Base-by-base conservation (phyloP, 2,888 invertebrate genomes). In the Erannis defoliaria region DNA sequence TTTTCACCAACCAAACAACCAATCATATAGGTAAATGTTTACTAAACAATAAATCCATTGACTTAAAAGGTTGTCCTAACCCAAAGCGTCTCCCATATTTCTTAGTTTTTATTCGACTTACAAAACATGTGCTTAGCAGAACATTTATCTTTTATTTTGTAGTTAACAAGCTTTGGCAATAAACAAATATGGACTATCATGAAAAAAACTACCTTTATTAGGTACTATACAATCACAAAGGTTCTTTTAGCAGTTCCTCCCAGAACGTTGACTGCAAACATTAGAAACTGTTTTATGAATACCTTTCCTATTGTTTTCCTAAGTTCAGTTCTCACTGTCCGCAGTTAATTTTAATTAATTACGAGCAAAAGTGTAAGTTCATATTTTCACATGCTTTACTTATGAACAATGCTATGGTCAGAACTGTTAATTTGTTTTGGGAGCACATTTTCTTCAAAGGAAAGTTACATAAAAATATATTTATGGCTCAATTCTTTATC, bases 371-470 rank as follows among this genome's bases (percentile, higher is more conserved):
- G 80, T 83, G 81, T 80, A 73, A 76, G 73, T 74, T 68, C 70
- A 66, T 68, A 73, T 66, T 66, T 87, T 91, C 91, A 72, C 91
- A 92, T 89, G 89, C 85, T 87, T 86, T 89, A 89, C 87, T 89
- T 82, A 68, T 70, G 70, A 78, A 78, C 80, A 87, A 84, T 81
- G 74, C 77, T 80, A 81, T 86, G 86, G 85, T 83, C 88, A 84
- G 72, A 71, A 68, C 67, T 66, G 71, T 82, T 76, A 78, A 76
- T 76, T 76, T 75, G 64, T 76, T 73, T 76, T 75, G 68, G 66
- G 76, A 72, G 64, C 67, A 65, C 60, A 54, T 67, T 65, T 68
- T 71, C 59, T 48, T 45, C 33, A 61, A 63, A 62, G 58, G 68
- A 71, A 71, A 71, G 70, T 66, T 65, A 42, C 31, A 59, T 45